Conservation (phyloP, 2,113 vertebrate genomes). For the Paramisgurnus dabryanus region DNA sequence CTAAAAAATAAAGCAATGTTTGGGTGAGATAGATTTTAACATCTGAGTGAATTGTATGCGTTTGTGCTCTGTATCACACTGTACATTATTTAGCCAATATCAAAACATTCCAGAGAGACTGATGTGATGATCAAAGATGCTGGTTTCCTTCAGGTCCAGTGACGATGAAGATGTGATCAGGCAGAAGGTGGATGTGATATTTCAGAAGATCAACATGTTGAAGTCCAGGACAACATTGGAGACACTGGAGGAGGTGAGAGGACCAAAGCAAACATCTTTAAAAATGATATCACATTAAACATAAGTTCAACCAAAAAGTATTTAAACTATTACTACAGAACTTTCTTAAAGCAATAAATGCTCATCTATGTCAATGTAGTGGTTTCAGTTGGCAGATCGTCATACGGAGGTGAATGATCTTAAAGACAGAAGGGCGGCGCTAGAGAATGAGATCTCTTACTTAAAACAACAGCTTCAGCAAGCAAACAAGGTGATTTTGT, state of each 20-base stretch:
- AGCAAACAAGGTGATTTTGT: slow-evolving; percentile 77
- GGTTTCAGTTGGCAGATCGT: slow-evolving; percentile 60
- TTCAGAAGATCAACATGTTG: slow-evolving; percentile 90
- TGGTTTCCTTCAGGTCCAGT: slow-evolving; percentile 76
- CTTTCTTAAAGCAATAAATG: too few species aligned
- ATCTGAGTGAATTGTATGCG: too few species aligned
- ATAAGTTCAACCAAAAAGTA: too few species aligned
- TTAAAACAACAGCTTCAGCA: slow-evolving; percentile 83
- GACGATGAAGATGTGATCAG: slow-evolving; percentile 87
- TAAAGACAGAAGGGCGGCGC: slow-evolving; percentile 76
- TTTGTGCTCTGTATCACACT: too few species aligned
- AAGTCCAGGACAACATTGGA: slow-evolving; percentile 83
- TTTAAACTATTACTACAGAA: too few species aligned
- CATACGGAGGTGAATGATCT: slow-evolving; percentile 74
- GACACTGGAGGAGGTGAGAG: slow-evolving; percentile 74
- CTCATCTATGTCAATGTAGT: too few species aligned
- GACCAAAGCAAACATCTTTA: slow-evolving; percentile 16
- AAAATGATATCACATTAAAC: too few species aligned
- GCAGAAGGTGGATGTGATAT: slow-evolving; percentile 89
- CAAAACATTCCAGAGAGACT: too few species aligned
- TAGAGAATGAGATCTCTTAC: slow-evolving; percentile 79
- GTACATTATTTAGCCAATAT: too few species aligned
- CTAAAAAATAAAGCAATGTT: too few species aligned
- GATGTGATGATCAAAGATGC: neutral
- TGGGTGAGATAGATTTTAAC: too few species aligned